Percentiles rank a stretch among this genome's conserved stretches.
These are phyloP conservation scores for Columba guinea DNA, from an alignment of 2,797 vertebrate genomes.

Conservation along the genomic window DNA sequence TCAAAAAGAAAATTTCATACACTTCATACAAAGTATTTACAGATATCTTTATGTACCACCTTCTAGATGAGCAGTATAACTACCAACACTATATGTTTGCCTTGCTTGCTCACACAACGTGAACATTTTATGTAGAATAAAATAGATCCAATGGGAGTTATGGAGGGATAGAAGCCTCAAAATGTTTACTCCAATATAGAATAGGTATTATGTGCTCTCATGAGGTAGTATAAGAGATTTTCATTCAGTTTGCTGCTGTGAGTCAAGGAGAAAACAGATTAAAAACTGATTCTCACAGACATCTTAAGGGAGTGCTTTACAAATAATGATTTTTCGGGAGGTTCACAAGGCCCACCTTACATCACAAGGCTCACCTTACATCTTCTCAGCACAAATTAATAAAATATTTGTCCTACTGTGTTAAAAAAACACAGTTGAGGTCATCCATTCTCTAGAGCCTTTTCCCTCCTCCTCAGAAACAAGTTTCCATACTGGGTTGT, in stretches of 20 bases:
- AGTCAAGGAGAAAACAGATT: background rate
- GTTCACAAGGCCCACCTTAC: background rate
- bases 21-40: background rate
- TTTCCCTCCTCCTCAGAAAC: background rate
- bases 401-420: background rate
- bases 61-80: background rate
- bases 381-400: background rate
- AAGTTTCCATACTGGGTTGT: background rate
- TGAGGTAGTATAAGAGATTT: background rate
- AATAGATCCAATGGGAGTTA: background rate
- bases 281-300: background rate
- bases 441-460: background rate
- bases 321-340: background rate
- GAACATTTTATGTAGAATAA: background rate
- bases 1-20: background rate
- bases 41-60: background rate
- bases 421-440: background rate
- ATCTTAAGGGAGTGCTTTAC: background rate
- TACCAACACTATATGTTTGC: background rate
- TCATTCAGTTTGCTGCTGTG: background rate
- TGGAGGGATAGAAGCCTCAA: background rate
- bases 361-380: background rate
- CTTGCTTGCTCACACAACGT: background rate
- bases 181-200: background rate
- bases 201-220: background rate